Percentiles rank a stretch among this genome's conserved stretches.
phyloP scores from a whole-genome alignment of 1,140 invertebrate species.

The Capitella teleta region DNA sequence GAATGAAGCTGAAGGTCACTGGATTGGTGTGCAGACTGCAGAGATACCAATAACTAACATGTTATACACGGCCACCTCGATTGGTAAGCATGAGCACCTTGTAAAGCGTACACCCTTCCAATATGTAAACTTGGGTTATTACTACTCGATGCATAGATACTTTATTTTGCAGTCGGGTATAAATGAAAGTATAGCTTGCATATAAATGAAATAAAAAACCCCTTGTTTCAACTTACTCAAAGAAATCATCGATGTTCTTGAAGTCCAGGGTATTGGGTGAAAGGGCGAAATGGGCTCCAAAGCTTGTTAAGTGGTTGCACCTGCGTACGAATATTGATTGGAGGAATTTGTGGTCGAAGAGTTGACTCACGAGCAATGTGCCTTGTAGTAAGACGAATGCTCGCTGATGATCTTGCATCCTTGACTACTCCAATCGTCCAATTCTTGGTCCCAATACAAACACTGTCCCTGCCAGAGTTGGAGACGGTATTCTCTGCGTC shows the following conservation, averaged over 20 bases:
- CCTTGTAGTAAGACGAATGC: slow-evolving; percentile 16
- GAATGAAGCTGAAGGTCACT: slow-evolving; percentile 32
- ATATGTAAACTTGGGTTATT: too few relatives aligned
- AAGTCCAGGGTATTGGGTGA: slow-evolving; percentile 25
- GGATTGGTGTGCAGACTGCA: slow-evolving; percentile 31
- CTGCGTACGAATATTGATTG: slow-evolving; percentile 9
- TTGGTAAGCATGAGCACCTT: too few relatives aligned
- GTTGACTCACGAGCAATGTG: slow-evolving; percentile 6
- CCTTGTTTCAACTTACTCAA: slow-evolving; percentile 29
- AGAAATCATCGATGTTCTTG: slow-evolving; percentile 28
- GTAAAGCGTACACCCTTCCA: too few relatives aligned
- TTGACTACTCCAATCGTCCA: slow-evolving; percentile 20
- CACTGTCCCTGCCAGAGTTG: slow-evolving; percentile 33
- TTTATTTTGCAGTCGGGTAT: background rate
- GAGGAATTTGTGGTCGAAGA: background rate
- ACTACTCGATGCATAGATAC: background rate
- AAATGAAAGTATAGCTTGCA: too few relatives aligned
- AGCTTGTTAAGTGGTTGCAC: slow-evolving; percentile 33
- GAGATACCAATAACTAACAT: too few relatives aligned
- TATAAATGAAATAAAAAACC: too few relatives aligned
- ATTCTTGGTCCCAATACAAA: slow-evolving; percentile 27
- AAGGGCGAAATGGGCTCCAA: slow-evolving; percentile 27
- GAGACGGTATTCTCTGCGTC: slow-evolving; percentile 24
- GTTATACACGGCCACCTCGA: too few relatives aligned
- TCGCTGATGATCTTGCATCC: slow-evolving; percentile 22